phyloP scores from a whole-genome alignment of 2,888 invertebrate species.

The Drosophila mettleri region DNA sequence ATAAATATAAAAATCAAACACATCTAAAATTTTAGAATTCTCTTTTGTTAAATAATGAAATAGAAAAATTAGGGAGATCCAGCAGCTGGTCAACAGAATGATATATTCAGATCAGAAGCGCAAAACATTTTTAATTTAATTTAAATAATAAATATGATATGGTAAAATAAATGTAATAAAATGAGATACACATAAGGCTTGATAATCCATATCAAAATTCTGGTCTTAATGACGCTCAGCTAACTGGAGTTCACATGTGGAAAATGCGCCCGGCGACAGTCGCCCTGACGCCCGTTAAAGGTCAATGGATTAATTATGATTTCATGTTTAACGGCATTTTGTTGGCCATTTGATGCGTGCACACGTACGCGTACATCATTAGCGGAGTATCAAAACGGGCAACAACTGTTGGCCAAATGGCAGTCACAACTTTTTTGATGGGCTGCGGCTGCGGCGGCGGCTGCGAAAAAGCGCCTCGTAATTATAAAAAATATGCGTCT shows the following conservation, averaged over 20 bases:
- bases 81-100: too few relatives aligned
- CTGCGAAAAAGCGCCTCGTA: constrained; percentile 43
- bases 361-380: constrained; percentile 67
- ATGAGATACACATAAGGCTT: neutral
- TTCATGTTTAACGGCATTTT: constrained; percentile 38
- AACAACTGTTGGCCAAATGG: constrained; percentile 36
- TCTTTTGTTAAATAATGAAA: neutral
- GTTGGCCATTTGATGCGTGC: constrained; percentile 50
- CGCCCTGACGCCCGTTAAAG: constrained; percentile 31
- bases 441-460: neutral
- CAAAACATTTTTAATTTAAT: neutral
- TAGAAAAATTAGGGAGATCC: neutral
- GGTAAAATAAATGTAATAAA: neutral
- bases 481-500: constrained; percentile 73
- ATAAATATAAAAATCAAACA: neutral
- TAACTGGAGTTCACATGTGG: neutral
- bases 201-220: neutral
- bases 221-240: neutral
- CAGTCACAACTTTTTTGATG: constrained; percentile 41
- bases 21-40: too few relatives aligned
- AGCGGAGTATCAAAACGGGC: constrained; percentile 54
- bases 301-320: constrained; percentile 61
- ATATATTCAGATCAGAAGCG: neutral
- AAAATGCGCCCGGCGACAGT: neutral
- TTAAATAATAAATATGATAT: neutral